phyloP scores from a whole-genome alignment of 2,113 vertebrate genomes.

The Theropithecus gelada region DNA sequence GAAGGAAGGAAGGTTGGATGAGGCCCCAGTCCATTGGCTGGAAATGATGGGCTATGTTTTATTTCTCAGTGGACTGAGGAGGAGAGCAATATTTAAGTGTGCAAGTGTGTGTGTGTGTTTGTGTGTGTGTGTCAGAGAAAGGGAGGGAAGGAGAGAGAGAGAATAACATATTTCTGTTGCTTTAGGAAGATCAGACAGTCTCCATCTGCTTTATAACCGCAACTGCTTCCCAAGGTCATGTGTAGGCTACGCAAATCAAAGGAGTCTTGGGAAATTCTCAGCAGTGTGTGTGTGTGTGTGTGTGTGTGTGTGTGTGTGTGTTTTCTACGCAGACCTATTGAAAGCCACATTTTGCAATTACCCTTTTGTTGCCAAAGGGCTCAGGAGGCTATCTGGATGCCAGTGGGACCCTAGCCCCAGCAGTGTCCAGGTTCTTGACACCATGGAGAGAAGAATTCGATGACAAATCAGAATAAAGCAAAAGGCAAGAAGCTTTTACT shows the following conservation, averaged over 20 bases:
- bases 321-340: not conserved
- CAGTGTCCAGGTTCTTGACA: no score
- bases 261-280: not conserved
- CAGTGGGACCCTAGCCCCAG: no score
- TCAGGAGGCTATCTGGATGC: no score
- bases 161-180: not conserved
- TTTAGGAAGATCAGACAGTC: not conserved
- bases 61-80: not conserved
- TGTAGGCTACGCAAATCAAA: no score
- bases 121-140: no score
- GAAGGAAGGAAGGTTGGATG: not conserved
- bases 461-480: no score
- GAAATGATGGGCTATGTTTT: not conserved
- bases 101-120: no score
- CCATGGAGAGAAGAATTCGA: no score
- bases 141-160: fast-evolving
- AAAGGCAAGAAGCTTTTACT: no score
- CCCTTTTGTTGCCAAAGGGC: no score
- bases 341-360: not conserved
- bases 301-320: no score
- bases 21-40: not conserved
- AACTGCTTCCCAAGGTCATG: not conserved
- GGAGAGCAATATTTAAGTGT: not conserved
- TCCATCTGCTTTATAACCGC: not conserved
- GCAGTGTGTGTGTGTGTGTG: no score